phyloP scores from a whole-genome alignment of 2,797 vertebrate genomes.

The Martes flavigula region DNA sequence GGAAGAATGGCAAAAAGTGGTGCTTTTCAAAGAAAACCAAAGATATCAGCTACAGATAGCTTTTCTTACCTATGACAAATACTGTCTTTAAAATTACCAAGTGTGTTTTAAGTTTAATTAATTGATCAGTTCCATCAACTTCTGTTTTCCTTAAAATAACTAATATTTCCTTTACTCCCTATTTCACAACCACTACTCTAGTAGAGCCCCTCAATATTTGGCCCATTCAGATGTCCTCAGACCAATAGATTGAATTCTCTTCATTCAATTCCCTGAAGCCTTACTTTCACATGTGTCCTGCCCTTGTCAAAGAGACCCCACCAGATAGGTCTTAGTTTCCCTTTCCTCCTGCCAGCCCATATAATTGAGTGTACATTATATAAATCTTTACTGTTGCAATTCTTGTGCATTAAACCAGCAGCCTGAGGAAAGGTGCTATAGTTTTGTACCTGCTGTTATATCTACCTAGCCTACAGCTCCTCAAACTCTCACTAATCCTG shows the following conservation, averaged over 20 bases:
- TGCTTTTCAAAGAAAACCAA: conserved; percentile 14
- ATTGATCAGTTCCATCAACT: neutral
- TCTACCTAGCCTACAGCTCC: neutral
- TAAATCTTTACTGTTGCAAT: neutral
- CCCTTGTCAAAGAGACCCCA: neutral
- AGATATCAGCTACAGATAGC: neutral
- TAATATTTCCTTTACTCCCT: neutral
- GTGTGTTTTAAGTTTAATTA: neutral
- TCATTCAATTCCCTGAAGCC: neutral
- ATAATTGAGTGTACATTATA: neutral
- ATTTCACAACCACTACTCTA: neutral
- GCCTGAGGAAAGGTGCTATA: neutral
- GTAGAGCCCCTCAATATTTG: neutral
- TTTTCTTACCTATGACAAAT: neutral
- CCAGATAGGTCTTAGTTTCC: neutral
- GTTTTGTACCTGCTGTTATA: neutral
- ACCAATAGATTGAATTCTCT: neutral
- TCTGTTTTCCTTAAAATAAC: neutral
- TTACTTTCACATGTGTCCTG: neutral
- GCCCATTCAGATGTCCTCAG: neutral
- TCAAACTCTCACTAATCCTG: neutral
- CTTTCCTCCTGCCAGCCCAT: neutral
- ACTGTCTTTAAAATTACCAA: neutral
- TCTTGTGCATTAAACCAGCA: neutral
- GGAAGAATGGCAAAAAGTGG: neutral